Evolutionary conservation across 2,888 invertebrate species (phyloP).

Genomic region (Nemurella pictetii): DNA sequence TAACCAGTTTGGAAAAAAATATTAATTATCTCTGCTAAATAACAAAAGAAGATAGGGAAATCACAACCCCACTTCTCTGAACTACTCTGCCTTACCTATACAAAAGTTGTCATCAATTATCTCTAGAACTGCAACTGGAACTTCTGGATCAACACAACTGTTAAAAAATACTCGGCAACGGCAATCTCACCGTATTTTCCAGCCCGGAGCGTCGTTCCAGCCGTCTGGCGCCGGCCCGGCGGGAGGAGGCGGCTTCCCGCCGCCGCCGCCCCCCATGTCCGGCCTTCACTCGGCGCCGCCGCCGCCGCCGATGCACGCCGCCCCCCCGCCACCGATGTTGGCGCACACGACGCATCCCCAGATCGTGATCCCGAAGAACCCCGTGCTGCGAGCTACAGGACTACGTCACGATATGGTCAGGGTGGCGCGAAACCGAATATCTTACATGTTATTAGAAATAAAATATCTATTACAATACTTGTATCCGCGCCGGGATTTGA

Average conservation of each 20-base stretch:
- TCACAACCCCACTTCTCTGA: too few relatives aligned
- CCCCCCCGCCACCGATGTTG: conserved; percentile 53
- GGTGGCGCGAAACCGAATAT: conserved; percentile 28
- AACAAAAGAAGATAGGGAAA: too few relatives aligned
- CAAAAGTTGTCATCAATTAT: too few relatives aligned
- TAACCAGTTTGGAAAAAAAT: too few relatives aligned
- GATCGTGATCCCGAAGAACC: conserved; percentile 72
- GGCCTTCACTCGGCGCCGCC: conserved; percentile 43
- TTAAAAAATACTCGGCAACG: too few relatives aligned
- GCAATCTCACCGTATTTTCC: too few relatives aligned
- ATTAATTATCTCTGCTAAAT: too few relatives aligned
- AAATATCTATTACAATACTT: too few relatives aligned
- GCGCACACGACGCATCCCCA: conserved; percentile 70
- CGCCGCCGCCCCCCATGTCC: conserved; percentile 42
- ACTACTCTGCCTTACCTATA: too few relatives aligned
- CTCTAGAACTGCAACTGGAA: too few relatives aligned
- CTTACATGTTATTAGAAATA: neutral
- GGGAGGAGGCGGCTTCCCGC: conserved; percentile 46
- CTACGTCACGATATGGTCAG: conserved; percentile 58
- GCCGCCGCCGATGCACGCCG: conserved; percentile 43
- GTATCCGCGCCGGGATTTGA: too few relatives aligned
- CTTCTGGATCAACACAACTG: too few relatives aligned
- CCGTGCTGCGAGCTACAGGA: conserved; percentile 61
- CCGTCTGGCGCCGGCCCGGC: neutral
- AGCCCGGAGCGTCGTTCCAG: neutral